Evolutionary conservation across 2,888 invertebrate genomes (phyloP).

Genomic region (Rhogogaster chlorosoma): DNA sequence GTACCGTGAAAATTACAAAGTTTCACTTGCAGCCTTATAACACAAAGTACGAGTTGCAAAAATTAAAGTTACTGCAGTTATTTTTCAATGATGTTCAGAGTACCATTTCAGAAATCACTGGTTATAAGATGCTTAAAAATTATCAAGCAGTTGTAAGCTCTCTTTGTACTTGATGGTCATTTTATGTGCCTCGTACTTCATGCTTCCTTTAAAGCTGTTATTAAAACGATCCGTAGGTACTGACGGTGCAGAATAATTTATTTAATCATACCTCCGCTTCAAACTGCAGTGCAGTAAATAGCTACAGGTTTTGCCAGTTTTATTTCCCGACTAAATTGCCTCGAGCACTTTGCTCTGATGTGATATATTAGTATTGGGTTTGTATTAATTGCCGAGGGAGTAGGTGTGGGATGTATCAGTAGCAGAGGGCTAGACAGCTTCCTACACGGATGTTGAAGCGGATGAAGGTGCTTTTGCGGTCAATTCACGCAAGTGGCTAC

Average conservation of each 20-base stretch:
- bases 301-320: conserved; percentile 26
- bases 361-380: conserved; percentile 43
- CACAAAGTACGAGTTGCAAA: too few species aligned
- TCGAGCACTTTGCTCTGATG: conserved; percentile 38
- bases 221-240: neutral
- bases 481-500: conserved; percentile 47
- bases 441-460: conserved; percentile 41
- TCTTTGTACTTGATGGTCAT: too few species aligned
- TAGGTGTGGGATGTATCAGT: conserved; percentile 38
- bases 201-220: neutral
- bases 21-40: too few species aligned
- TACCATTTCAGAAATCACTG: too few species aligned
- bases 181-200: too few species aligned
- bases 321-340: conserved; percentile 34
- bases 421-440: conserved; percentile 25
- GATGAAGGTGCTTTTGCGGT: conserved; percentile 40
- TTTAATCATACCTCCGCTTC: neutral
- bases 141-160: too few species aligned
- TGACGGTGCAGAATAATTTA: neutral
- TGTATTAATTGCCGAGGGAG: conserved; percentile 46
- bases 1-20: too few species aligned
- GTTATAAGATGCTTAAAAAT: too few species aligned
- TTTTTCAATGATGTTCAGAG: too few species aligned
- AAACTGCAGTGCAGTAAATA: neutral
- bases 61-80: too few species aligned